These are phyloP conservation scores for Aphaenogaster rudis DNA, from an alignment of 1,140 invertebrate genomes.

Conservation along the genomic window DNA sequence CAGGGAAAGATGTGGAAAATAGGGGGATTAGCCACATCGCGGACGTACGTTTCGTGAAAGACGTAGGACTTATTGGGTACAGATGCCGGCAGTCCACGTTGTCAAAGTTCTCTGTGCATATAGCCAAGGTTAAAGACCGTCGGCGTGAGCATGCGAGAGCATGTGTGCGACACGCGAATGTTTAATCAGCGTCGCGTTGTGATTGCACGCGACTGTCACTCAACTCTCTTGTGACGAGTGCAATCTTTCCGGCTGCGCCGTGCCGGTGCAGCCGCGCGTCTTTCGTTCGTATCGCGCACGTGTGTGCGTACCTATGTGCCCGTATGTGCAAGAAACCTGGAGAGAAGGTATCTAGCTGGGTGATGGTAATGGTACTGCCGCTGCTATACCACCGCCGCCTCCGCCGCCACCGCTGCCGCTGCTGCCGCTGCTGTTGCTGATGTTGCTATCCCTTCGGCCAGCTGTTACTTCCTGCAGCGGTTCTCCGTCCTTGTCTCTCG, in stretches of 20 bases:
- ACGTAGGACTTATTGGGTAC: too few relatives aligned
- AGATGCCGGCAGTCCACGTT: background rate
- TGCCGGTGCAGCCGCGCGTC: slow-evolving; percentile 37
- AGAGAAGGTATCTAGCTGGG: slow-evolving; percentile 70
- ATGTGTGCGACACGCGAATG: slow-evolving; percentile 54
- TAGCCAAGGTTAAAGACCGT: slow-evolving; percentile 53
- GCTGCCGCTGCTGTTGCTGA: slow-evolving; percentile 72
- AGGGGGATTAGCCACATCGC: background rate
- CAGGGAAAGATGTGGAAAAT: background rate
- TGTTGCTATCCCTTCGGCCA: slow-evolving; percentile 79
- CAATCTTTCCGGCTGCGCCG: slow-evolving; percentile 45
- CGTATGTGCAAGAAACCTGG: slow-evolving; percentile 70
- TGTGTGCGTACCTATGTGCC: background rate
- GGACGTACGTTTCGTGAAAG: background rate
- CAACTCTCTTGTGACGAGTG: slow-evolving; percentile 17
- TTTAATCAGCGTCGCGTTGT: slow-evolving; percentile 57
- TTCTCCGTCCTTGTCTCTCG: slow-evolving; percentile 62
- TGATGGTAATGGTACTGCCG: slow-evolving; percentile 79
- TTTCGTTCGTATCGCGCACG: slow-evolving; percentile 16
- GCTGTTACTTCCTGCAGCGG: slow-evolving; percentile 83
- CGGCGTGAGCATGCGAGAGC: slow-evolving; percentile 42
- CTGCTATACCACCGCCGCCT: background rate
- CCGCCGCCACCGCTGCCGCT: slow-evolving; percentile 57
- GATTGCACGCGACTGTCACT: slow-evolving; percentile 59
- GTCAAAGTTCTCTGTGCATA: background rate